These are phyloP conservation scores for Eilema caniola DNA, from an alignment of 2,888 invertebrate genomes.

Conservation along the genomic window DNA sequence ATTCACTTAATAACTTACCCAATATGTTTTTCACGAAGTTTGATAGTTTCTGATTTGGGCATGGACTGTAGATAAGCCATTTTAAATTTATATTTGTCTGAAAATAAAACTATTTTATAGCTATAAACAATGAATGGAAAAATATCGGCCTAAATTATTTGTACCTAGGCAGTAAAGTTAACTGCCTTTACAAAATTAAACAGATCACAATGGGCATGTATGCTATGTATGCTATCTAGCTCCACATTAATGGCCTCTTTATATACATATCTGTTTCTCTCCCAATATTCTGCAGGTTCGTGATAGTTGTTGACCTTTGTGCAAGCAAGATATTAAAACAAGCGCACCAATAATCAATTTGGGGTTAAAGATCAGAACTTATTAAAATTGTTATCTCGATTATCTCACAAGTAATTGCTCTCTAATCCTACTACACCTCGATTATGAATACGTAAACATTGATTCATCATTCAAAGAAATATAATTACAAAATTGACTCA, in stretches of 20 bases:
- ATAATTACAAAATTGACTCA: not conserved
- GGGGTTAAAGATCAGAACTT: not conserved
- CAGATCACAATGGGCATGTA: not conserved
- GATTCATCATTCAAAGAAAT: not conserved
- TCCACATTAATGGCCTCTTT: not conserved
- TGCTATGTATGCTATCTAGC: not conserved
- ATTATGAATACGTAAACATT: not conserved
- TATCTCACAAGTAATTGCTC: not conserved
- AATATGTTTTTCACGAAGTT: conserved; percentile 92
- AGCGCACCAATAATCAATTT: not conserved
- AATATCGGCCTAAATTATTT: not conserved
- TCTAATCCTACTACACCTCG: not conserved
- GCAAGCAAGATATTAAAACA: not conserved
- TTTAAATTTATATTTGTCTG: conserved; percentile 54
- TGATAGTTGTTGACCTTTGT: not conserved
- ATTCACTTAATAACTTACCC: conserved; percentile 88
- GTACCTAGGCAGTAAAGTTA: not conserved
- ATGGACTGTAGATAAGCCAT: conserved; percentile 90
- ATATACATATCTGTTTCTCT: not conserved
- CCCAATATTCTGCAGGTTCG: not conserved
- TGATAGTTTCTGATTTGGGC: conserved; percentile 93
- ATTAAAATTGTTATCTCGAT: not conserved
- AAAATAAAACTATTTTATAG: conserved; percentile 31
- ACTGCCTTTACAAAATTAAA: not conserved
- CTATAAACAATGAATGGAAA: not conserved